Evolutionary conservation across 2,888 invertebrate genomes (phyloP).

Genomic region (Nomada lathburiana): DNA sequence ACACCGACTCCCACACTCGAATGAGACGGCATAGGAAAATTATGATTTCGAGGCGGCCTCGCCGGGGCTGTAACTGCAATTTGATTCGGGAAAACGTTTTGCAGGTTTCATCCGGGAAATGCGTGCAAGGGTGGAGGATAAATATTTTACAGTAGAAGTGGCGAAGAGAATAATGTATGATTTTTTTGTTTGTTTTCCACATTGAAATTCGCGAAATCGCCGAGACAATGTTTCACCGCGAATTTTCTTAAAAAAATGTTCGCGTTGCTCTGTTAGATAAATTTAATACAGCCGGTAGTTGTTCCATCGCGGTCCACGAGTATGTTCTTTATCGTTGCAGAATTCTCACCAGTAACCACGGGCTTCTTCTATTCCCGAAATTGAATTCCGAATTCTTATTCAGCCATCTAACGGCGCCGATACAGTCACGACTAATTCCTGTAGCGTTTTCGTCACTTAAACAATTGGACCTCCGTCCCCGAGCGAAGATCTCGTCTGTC

Average conservation of each 20-base stretch:
- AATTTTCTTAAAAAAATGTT: no score
- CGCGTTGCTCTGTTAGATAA: no score
- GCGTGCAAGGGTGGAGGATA: no score
- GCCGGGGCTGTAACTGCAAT: constrained; percentile 24
- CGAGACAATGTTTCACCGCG: no score
- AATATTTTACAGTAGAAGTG: not conserved
- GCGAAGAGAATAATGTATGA: not conserved
- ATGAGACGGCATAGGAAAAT: constrained; percentile 41
- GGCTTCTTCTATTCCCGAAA: no score
- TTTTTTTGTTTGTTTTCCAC: no score
- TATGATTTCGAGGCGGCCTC: constrained; percentile 22
- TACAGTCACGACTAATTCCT: constrained; percentile 2
- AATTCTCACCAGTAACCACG: no score
- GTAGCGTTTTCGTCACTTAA: constrained; percentile 33
- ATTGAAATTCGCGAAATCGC: no score
- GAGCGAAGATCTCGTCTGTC: constrained; percentile 55
- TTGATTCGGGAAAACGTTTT: constrained; percentile 14
- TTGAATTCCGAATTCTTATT: not conserved
- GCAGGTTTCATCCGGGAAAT: not conserved
- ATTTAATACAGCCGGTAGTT: no score
- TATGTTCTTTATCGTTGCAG: no score
- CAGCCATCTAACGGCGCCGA: not conserved
- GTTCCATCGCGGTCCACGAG: no score
- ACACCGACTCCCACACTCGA: not conserved
- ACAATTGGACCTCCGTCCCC: constrained; percentile 29